A percentile compares a stretch with the other conserved stretches of the same genome.
Conservation (phyloP, 2,888 invertebrate genomes). For the Athrips mouffetella region DNA sequence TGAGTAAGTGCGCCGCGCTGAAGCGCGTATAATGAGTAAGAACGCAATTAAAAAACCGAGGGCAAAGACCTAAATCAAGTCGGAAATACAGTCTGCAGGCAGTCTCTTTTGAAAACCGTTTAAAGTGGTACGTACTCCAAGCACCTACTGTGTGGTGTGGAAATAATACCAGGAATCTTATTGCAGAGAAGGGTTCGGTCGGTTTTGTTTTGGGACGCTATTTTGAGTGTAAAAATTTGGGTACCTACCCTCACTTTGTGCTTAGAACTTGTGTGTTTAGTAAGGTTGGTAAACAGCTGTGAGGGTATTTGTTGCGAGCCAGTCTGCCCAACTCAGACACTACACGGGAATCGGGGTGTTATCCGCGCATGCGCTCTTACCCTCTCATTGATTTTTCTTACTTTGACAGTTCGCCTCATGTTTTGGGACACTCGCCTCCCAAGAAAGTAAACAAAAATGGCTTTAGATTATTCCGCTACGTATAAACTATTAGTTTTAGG, state of each 20-base stretch:
- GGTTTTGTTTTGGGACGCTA: too few relatives aligned
- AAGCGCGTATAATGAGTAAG: constrained; percentile 4
- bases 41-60: constrained; percentile 4
- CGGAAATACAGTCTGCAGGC: neutral
- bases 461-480: constrained; percentile 91
- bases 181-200: too few relatives aligned
- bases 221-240: too few relatives aligned
- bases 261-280: too few relatives aligned
- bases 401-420: constrained; percentile 72
- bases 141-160: neutral
- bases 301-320: constrained; percentile 53
- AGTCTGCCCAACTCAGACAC: constrained; percentile 29
- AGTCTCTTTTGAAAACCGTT: neutral
- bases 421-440: constrained; percentile 61
- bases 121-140: neutral
- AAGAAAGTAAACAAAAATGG: constrained; percentile 81
- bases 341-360: constrained; percentile 1
- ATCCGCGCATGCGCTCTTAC: constrained; percentile 62
- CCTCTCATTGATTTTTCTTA: constrained; percentile 71
- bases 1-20: constrained; percentile 1
- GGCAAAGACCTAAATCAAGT: constrained; percentile 4
- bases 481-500: constrained; percentile 92
- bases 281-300: too few relatives aligned
- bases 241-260: too few relatives aligned
- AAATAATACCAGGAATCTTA: neutral